These are phyloP conservation scores for Corythucha ciliata DNA, from an alignment of 2,888 invertebrate species.

Conservation along the genomic window DNA sequence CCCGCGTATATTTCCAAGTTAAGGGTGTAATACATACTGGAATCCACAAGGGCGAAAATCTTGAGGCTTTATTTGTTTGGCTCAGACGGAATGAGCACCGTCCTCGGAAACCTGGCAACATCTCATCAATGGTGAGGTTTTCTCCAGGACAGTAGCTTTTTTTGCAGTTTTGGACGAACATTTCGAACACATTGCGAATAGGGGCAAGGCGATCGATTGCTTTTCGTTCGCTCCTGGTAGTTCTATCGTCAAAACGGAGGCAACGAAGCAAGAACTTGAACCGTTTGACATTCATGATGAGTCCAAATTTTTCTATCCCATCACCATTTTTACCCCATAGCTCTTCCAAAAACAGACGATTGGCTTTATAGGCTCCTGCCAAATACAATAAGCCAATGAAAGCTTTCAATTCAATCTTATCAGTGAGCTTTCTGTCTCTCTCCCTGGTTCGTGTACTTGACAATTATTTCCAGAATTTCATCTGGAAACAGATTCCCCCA, in stretches of 20 bases:
- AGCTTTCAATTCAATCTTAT: constrained; percentile 35
- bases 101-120: constrained; percentile 30
- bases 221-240: constrained; percentile 2
- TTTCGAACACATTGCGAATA: constrained; percentile 16
- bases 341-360: constrained; percentile 32
- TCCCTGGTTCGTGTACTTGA: constrained; percentile 33
- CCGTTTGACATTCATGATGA: constrained; percentile 31
- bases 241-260: constrained; percentile 8
- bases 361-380: constrained; percentile 34
- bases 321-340: constrained; percentile 35
- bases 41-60: constrained; percentile 24
- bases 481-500: constrained; percentile 32
- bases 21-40: constrained; percentile 18
- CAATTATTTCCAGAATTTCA: constrained; percentile 32
- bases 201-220: too few relatives aligned
- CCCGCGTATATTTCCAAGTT: constrained; percentile 28
- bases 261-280: constrained; percentile 25
- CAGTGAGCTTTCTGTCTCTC: constrained; percentile 28
- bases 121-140: constrained; percentile 34
- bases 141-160: neutral
- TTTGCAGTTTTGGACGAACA: constrained; percentile 11
- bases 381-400: constrained; percentile 38
- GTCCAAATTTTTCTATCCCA: constrained; percentile 37
- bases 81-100: constrained; percentile 30
- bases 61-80: constrained; percentile 27